Conservation (phyloP, 2,113 vertebrate genomes). For the Cynoglossus semilaevis region DNA sequence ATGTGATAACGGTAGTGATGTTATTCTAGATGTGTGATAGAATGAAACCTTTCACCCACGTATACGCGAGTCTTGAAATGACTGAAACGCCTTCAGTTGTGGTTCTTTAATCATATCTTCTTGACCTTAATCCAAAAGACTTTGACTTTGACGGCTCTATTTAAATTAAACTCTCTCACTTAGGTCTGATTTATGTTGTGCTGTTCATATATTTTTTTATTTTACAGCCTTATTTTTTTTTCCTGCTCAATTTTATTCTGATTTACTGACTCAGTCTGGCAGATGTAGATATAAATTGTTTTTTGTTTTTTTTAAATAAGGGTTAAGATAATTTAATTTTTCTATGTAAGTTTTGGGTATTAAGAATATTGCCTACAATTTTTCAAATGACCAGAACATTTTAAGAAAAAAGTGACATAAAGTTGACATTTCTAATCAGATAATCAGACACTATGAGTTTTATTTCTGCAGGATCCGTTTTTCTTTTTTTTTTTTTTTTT, state of each 20-base stretch:
- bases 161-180: too few species aligned
- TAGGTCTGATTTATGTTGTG: too few species aligned
- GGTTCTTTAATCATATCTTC: conserved; percentile 41
- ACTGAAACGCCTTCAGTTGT: conserved; percentile 48
- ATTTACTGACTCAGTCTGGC: background rate
- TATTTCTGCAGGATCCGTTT: too few species aligned
- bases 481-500: too few species aligned
- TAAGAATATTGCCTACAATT: too few species aligned
- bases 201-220: background rate
- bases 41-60: conserved; percentile 63
- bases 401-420: too few species aligned
- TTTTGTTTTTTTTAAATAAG: background rate
- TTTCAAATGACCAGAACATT: too few species aligned
- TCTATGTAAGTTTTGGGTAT: too few species aligned
- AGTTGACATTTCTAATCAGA: too few species aligned
- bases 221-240: background rate
- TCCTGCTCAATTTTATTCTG: background rate
- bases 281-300: background rate
- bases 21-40: conserved; percentile 5
- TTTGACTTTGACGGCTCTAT: background rate
- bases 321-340: too few species aligned
- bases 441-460: too few species aligned
- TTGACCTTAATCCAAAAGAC: conserved; percentile 7
- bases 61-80: conserved; percentile 54
- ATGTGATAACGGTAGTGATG: conserved; percentile 1